A percentile compares a stretch with the other conserved stretches of the same genome.
Conservation (phyloP, 1,140 invertebrate genomes). For the Monomorium pharaonis region DNA sequence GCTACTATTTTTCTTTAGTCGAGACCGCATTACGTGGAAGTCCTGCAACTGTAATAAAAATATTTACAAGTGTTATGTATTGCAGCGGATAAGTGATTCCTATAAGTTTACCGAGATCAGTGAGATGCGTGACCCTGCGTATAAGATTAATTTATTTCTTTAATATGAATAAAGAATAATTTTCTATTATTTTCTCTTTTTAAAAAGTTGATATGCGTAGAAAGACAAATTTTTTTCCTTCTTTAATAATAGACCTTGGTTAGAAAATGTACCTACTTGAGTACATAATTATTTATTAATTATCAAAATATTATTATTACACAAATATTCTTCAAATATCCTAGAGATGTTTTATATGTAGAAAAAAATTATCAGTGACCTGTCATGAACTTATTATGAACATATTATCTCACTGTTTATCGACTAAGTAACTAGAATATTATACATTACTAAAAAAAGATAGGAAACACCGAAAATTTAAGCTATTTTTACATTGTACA, state of each 20-base stretch:
- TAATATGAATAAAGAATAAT: not conserved
- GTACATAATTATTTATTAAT: not conserved
- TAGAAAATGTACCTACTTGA: not conserved
- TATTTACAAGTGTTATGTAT: conserved; percentile 8
- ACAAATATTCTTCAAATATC: no score
- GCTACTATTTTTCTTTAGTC: conserved; percentile 50
- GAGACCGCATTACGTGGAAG: conserved; percentile 51
- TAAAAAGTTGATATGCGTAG: not conserved
- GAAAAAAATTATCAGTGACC: not conserved
- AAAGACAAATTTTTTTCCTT: not conserved
- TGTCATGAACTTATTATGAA: not conserved
- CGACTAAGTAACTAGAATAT: not conserved
- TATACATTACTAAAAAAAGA: no score
- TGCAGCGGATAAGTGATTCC: not conserved
- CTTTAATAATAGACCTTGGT: not conserved
- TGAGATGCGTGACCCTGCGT: not conserved
- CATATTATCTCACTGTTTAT: not conserved
- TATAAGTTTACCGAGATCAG: conserved; percentile 19
- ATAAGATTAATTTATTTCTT: conserved; percentile 36
- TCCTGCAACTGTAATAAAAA: conserved; percentile 67
- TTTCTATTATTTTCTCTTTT: not conserved
- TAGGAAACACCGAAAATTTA: no score
- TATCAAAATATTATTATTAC: no score
- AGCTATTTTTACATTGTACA: no score
- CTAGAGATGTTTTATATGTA: no score